A percentile compares a stretch with the other conserved stretches of the same genome.
Evolutionary conservation across 2,888 invertebrate genomes (phyloP).

Genomic region (Oxycera nigricornis): DNA sequence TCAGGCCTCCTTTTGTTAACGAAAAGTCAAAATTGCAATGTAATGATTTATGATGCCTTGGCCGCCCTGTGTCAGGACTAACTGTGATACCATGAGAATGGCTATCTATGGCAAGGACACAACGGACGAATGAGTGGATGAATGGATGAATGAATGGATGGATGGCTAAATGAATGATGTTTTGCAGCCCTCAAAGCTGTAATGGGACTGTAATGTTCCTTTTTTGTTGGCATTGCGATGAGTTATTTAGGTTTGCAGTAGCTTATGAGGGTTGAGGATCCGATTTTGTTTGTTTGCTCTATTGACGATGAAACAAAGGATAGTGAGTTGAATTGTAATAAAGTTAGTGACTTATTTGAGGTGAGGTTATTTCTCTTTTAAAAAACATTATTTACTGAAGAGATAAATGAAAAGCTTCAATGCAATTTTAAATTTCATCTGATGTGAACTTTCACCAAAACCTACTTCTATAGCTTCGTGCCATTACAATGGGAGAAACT

Average conservation of each 20-base stretch:
- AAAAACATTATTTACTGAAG: too few relatives aligned
- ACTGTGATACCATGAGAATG: not conserved
- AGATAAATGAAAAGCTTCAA: too few relatives aligned
- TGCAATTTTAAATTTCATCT: too few relatives aligned
- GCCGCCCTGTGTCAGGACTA: not conserved
- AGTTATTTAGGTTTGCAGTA: conserved; percentile 12
- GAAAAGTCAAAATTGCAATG: conserved; percentile 45
- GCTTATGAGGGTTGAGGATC: not conserved
- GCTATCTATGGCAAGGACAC: conserved; percentile 7
- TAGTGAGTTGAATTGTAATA: not conserved
- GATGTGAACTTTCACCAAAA: too few relatives aligned
- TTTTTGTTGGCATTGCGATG: conserved; percentile 26
- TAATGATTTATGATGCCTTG: conserved; percentile 43
- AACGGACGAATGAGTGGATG: not conserved
- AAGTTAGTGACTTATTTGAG: too few relatives aligned
- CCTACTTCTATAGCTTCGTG: too few relatives aligned
- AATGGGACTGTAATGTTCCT: conserved; percentile 26
- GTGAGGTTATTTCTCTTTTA: too few relatives aligned
- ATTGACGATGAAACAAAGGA: not conserved
- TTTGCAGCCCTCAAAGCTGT: conserved; percentile 5
- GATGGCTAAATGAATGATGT: conserved; percentile 30
- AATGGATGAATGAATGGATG: conserved; percentile 24
- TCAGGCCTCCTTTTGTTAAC: conserved; percentile 34
- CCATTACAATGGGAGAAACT: too few relatives aligned
- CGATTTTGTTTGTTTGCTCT: not conserved